Evolutionary conservation across 2,797 vertebrate genomes (phyloP), one percentile per base, ranked within the genome.

Genomic region (Gorsachius magnificus): DNA sequence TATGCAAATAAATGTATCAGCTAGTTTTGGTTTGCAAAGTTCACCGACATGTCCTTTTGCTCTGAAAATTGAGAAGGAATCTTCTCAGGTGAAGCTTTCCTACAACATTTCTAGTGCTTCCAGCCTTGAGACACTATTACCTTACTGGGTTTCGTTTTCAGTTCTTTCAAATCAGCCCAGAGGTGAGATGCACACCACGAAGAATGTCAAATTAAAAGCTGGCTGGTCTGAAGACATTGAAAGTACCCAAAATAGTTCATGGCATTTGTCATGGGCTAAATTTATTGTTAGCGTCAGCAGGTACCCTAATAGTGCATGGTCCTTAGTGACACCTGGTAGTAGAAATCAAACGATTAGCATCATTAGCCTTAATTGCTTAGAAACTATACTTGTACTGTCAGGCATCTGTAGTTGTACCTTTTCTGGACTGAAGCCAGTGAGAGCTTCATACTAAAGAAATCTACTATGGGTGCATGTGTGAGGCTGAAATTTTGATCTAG

Each of bases 221-320:
- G 10, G 0, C 16, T 43, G n/a, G 3, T 68, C 33, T 75, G 31
- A n/a, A 38, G 31, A 45, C 14, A 3, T 2, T 74, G 64, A 51
- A 64, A 60, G 22, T 26, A 51, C 6, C 2, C 15, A 45, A 26
- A 81, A 48, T 38, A n/a, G 46, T 70, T 25, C 28, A 4, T 13
- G 10, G 16, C 10, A 8, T 66, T 79, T 87, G 21, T 77, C 38
- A 13, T 26, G 26, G 45, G 18, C 51, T 92, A 66, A 68, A 53
- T 60, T 82, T 0, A 28, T 76, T 82, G 31, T 65, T 61, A 35
- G 15, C 0, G 0, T 71, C 61, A 38, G 13, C 6, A 45, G 5
- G 8, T 48, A 53, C 53, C 51, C 29, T 71, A 16, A 46, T 3
- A 74, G 31, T 36, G 16, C 3, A 17, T 45, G 33, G 2, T 41